Conservation (phyloP, 2,888 invertebrate genomes). For the Ectropis crepuscularia region DNA sequence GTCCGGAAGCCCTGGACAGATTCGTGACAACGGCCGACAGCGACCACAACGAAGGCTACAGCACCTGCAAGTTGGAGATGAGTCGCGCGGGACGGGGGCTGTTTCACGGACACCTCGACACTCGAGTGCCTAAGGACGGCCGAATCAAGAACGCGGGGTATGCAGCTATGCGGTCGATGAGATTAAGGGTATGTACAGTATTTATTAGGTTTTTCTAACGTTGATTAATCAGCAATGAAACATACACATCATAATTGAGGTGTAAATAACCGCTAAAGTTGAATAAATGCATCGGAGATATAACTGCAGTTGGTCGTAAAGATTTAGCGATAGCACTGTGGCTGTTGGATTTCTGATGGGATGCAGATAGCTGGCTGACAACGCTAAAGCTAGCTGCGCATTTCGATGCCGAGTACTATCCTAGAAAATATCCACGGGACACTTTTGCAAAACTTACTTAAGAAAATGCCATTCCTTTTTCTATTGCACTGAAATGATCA, state of each 20-base stretch:
- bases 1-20: constrained; percentile 85
- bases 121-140: constrained; percentile 92
- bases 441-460: too few species aligned
- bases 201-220: too few species aligned
- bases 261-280: constrained; percentile 3
- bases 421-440: too few species aligned
- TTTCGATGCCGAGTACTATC: too few species aligned
- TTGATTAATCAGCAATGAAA: background rate
- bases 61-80: constrained; percentile 88
- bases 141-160: constrained; percentile 91
- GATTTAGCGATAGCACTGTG: constrained; percentile 15
- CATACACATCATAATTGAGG: constrained; percentile 4
- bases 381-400: background rate
- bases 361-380: background rate
- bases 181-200: constrained; percentile 74
- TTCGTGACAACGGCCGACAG: constrained; percentile 92
- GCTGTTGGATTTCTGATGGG: constrained; percentile 4
- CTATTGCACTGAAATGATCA: too few species aligned
- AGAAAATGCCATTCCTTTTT: too few species aligned
- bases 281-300: constrained; percentile 12
- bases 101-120: constrained; percentile 89
- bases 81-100: constrained; percentile 88
- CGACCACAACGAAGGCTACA: constrained; percentile 92
- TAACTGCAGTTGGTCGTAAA: constrained; percentile 14
- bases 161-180: constrained; percentile 90